Percentiles rank a stretch among this genome's conserved stretches.
Evolutionary conservation across 2,888 invertebrate species (phyloP).

Genomic region (Parascotia fuliginaria): DNA sequence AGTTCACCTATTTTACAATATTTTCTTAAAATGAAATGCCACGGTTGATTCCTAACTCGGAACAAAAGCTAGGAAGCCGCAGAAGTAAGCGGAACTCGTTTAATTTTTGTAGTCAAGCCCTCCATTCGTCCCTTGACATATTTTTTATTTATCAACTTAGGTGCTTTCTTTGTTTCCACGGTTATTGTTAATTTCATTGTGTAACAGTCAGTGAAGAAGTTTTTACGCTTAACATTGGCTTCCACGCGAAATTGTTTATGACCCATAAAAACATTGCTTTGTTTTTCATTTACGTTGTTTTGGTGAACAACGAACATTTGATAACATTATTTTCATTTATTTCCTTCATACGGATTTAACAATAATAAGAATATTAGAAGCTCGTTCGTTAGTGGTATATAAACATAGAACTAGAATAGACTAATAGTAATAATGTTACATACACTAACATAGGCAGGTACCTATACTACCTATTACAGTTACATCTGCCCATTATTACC

Average conservation of each 20-base stretch:
- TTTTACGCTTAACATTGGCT: slow-evolving; percentile 54
- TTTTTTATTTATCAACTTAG: slow-evolving; percentile 67
- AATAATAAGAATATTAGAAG: no score
- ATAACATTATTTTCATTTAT: neutral
- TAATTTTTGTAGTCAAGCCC: slow-evolving; percentile 47
- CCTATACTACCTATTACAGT: no score
- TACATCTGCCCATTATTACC: no score
- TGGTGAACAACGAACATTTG: slow-evolving; percentile 25
- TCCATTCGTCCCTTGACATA: slow-evolving; percentile 64
- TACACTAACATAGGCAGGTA: no score
- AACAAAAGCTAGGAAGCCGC: slow-evolving; percentile 39
- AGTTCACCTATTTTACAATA: no score
- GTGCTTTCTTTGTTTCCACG: slow-evolving; percentile 60
- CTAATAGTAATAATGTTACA: no score
- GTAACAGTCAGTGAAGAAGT: slow-evolving; percentile 56
- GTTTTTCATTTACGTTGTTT: slow-evolving; percentile 42
- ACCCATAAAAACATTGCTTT: slow-evolving; percentile 51
- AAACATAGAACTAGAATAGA: no score
- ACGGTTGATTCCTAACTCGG: no score
- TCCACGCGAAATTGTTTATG: slow-evolving; percentile 57
- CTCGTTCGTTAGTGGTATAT: no score
- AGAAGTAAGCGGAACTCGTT: slow-evolving; percentile 51
- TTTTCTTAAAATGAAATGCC: no score
- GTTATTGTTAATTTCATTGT: slow-evolving; percentile 68
- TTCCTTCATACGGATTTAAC: no score